Conservation (phyloP, 2,888 invertebrate genomes). For the Pasiphila rectangulata region DNA sequence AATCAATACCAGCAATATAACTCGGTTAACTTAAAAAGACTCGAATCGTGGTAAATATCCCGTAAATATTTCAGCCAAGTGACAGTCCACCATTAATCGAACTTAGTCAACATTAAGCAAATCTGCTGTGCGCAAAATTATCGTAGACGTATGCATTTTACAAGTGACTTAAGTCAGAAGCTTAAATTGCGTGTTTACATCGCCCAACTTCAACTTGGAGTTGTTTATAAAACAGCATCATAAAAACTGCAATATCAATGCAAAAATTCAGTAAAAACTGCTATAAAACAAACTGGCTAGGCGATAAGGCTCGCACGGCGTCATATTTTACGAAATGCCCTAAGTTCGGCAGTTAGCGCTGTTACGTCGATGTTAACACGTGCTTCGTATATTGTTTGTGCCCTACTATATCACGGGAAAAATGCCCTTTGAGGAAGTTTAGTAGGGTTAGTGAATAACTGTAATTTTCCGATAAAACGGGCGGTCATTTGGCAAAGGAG, state of each 20-base stretch:
- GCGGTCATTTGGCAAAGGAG: no score
- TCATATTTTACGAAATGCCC: constrained; percentile 78
- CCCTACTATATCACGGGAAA: constrained; percentile 63
- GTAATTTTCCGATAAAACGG: neutral
- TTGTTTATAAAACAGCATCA: neutral
- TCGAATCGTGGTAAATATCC: no score
- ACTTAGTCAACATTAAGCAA: no score
- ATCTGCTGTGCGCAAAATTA: no score
- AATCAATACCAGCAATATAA: no score
- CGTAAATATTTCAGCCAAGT: no score
- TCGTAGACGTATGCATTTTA: no score
- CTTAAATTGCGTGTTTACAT: no score
- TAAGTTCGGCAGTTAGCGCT: constrained; percentile 77
- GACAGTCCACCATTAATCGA: no score
- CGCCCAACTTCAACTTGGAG: no score
- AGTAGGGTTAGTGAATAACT: constrained; percentile 2
- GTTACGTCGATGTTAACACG: constrained; percentile 79
- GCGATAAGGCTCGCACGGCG: constrained; percentile 68
- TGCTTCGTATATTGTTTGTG: constrained; percentile 71
- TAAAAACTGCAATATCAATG: constrained; percentile 6
- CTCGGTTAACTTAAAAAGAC: no score
- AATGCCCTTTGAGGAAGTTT: constrained; percentile 42
- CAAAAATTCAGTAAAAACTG: constrained; percentile 6
- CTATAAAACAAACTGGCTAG: constrained; percentile 29
- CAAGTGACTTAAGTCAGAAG: no score